phyloP scores from a whole-genome alignment of 2,797 vertebrate species.

The Loris lydekkerianus region DNA sequence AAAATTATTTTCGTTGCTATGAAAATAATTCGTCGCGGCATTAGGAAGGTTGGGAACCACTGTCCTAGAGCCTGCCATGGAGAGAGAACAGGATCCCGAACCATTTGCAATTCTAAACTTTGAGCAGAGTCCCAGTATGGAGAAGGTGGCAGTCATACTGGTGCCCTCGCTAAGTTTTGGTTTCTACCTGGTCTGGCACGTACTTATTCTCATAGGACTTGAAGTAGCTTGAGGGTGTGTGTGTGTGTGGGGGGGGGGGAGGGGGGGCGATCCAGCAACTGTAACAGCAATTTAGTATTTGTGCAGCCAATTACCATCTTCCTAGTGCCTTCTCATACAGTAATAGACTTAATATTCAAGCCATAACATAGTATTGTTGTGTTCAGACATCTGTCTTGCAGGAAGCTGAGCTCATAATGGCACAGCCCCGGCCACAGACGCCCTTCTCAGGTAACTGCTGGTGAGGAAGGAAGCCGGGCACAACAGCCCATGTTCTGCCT shows the following conservation, averaged over 20 bases:
- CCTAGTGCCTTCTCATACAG: background rate
- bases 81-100: background rate
- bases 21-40: too few relatives aligned
- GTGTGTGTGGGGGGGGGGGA: too few relatives aligned
- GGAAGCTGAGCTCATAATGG: background rate
- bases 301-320: background rate
- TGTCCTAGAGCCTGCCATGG: background rate
- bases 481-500: background rate
- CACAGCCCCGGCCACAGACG: background rate
- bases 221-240: background rate
- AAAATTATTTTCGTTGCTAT: too few relatives aligned
- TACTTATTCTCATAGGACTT: background rate
- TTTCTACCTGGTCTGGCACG: background rate
- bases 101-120: background rate
- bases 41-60: too few relatives aligned
- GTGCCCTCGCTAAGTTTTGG: background rate
- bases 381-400: background rate
- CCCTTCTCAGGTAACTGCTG: background rate
- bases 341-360: background rate
- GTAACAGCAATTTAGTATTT: background rate
- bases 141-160: background rate
- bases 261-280: background rate
- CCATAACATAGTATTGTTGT: rapidly evolving
- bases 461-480: background rate
- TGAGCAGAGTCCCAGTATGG: background rate